Conservation (phyloP, 2,113 vertebrate genomes). For the Daphoenositta chrysoptera region DNA sequence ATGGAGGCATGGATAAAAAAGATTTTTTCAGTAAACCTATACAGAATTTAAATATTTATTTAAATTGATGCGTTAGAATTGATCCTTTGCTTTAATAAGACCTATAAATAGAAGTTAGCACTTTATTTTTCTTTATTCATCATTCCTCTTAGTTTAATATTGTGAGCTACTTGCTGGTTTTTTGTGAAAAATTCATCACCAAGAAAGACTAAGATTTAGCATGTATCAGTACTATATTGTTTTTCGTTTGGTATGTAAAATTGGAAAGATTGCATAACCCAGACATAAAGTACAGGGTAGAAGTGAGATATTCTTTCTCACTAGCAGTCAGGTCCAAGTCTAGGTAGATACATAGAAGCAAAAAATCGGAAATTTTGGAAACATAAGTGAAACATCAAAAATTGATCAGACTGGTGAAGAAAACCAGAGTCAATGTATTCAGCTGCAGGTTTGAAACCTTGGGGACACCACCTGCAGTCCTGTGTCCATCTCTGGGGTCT, state of each 20-base stretch:
- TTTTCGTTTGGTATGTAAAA: neutral
- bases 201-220: neutral
- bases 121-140: neutral
- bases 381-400: neutral
- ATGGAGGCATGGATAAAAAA: neutral
- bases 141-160: neutral
- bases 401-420: neutral
- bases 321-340: neutral
- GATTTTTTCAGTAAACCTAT: neutral
- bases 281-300: neutral
- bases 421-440: neutral
- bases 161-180: neutral
- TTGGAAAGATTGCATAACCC: neutral
- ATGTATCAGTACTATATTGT: neutral
- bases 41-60: neutral
- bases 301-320: neutral
- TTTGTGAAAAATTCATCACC: neutral
- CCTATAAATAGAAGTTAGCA: neutral
- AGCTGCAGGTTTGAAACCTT: neutral
- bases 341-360: neutral
- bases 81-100: neutral
- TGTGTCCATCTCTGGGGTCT: neutral
- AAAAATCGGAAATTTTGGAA: neutral
- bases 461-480: neutral
- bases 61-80: too few species aligned